Evolutionary conservation across 2,797 vertebrate genomes (phyloP).

Genomic region (Pipistrellus kuhlii): DNA sequence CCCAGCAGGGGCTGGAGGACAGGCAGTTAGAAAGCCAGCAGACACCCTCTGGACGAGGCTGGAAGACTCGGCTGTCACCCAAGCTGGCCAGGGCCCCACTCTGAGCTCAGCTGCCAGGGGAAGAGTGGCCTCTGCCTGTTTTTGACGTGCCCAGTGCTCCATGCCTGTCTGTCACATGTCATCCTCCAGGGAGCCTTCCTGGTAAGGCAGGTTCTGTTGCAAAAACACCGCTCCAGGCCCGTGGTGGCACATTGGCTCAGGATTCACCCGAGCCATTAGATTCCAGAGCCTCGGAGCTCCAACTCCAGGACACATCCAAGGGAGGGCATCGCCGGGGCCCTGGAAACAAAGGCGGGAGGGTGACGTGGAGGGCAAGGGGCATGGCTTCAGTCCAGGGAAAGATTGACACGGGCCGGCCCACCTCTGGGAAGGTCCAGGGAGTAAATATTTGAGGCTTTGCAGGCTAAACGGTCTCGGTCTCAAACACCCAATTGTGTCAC

Average conservation of each 20-base stretch:
- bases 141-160: background rate
- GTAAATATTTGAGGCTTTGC: background rate
- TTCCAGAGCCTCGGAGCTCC: background rate
- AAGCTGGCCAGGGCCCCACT: rapidly evolving
- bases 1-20: rapidly evolving
- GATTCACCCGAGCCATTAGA: rapidly evolving
- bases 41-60: background rate
- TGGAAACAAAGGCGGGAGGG: background rate
- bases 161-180: background rate
- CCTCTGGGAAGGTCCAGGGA: background rate
- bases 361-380: background rate
- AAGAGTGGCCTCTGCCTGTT: background rate
- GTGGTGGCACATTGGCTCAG: background rate
- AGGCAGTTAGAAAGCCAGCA: background rate
- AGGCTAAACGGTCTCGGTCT: background rate
- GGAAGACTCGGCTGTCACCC: background rate
- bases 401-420: background rate
- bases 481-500: background rate
- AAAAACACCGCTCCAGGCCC: background rate
- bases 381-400: background rate
- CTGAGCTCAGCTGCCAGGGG: background rate
- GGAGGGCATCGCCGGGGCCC: background rate
- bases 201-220: rapidly evolving
- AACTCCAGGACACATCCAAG: too few relatives aligned
- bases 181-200: background rate